Evolutionary conservation across 2,888 invertebrate species (phyloP).

Genomic region (Melitaea athalia): DNA sequence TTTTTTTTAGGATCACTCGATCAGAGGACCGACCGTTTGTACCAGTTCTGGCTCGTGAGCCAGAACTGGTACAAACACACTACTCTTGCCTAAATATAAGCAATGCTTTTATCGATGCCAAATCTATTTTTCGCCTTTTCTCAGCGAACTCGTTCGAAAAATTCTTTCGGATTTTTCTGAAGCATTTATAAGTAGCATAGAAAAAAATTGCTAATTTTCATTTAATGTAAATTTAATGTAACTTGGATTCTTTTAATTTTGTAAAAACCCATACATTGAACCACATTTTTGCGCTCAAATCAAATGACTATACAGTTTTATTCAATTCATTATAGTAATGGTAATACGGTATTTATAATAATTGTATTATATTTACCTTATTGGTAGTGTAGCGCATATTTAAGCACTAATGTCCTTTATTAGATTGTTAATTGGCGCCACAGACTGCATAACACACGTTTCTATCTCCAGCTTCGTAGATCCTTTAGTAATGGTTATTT

Average conservation of each 20-base stretch:
- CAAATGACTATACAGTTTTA: background rate
- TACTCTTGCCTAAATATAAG: constrained; percentile 46
- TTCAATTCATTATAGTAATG: background rate
- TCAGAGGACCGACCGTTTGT: no score
- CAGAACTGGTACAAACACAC: no score
- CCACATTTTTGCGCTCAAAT: background rate
- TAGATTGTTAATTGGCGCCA: constrained; percentile 22
- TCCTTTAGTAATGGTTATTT: background rate
- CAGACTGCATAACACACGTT: constrained; percentile 11
- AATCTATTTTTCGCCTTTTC: constrained; percentile 44
- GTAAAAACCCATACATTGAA: background rate
- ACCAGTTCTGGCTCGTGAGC: no score
- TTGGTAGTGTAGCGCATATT: constrained; percentile 9
- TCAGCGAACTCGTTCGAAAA: constrained; percentile 17
- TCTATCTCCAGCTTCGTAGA: background rate
- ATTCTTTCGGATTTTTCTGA: constrained; percentile 6
- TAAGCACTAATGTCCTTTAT: constrained; percentile 19
- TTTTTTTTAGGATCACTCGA: no score
- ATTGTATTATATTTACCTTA: constrained; percentile 6
- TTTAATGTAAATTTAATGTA: background rate
- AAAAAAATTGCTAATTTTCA: background rate
- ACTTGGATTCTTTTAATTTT: background rate
- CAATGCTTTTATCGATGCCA: constrained; percentile 46
- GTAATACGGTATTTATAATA: background rate
- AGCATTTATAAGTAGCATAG: background rate